Conservation (phyloP, 2,888 invertebrate genomes). For the Cheilosia impressa region DNA sequence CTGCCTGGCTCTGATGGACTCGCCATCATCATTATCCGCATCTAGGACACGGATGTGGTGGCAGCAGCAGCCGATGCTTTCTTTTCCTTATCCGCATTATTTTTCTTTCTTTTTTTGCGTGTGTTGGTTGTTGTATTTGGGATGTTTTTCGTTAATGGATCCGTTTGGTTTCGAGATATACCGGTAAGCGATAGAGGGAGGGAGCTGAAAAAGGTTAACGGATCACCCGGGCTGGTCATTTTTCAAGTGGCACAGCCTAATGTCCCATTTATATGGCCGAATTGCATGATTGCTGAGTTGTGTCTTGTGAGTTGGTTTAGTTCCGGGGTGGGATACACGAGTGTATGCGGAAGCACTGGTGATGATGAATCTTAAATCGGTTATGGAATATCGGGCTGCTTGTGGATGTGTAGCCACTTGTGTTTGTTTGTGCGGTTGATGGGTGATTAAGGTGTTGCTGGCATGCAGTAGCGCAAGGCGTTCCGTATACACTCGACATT, state of each 20-base stretch:
- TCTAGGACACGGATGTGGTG: constrained; percentile 62
- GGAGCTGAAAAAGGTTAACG: constrained; percentile 53
- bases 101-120: neutral
- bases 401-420: neutral
- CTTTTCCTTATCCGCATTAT: neutral
- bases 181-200: constrained; percentile 28
- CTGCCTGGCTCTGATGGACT: constrained; percentile 58
- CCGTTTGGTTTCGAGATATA: constrained; percentile 63
- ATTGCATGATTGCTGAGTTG: constrained; percentile 65
- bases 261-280: constrained; percentile 68
- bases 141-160: constrained; percentile 67
- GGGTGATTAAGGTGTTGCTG: constrained; percentile 58
- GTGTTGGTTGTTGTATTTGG: constrained; percentile 25
- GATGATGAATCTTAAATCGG: constrained; percentile 54
- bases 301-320: constrained; percentile 18
- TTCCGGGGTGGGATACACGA: constrained; percentile 9
- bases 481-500: constrained; percentile 4
- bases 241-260: constrained; percentile 70
- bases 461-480: constrained; percentile 20
- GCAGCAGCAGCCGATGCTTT: constrained; percentile 35
- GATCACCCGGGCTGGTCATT: constrained; percentile 59
- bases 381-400: constrained; percentile 49
- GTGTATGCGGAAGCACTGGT: neutral
- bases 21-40: constrained; percentile 66
- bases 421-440: constrained; percentile 28